Base-by-base conservation (phyloP, 1,140 invertebrate genomes). In the Eueides isabella region DNA sequence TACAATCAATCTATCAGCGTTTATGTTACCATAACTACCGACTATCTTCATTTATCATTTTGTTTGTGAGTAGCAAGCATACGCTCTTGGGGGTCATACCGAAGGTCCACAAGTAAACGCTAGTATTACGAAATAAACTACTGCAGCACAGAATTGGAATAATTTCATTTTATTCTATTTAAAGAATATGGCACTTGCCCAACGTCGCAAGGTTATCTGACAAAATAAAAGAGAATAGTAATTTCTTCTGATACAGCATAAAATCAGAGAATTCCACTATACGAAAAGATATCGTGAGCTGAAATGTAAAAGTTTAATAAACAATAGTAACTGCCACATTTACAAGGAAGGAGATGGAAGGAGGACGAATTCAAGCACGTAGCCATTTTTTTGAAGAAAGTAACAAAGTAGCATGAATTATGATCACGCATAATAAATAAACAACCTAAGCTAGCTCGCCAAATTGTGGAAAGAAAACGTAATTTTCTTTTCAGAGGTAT, bases 1-100 rank as follows among this genome's bases (percentile, higher is more conserved):
- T 86, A 91, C 86, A 90, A 92, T 91, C 90, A 91, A 92, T 91
- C 89, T 85, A 92, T 92, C 91, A 92, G 87, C 84, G 83, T 91
- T 87, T 85, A 89, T 89, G 85, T 89, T 89, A 88, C 80, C 83
- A 82, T 85, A 91, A 91, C 89, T 91, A 91, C 87, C 86, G 88
- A 87, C 85, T 85, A 87, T 88, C 81, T 87, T 86, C 88, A 92
- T 92, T 92, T 91, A 92, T 92, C 91, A 92, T 92, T 90, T 87
- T 86, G 81, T 90, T 90, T 89, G 83, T 92, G 85, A 82, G 87
- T 88, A 88, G 87, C 86, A 72, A 79, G 63, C 84, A 67, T 48
- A 76, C 83, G 82, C 85, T 85, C 85, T 87, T 89, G 82, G 85
- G 88, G 90, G 89, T 85, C 86, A 88, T 71, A 71, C 33, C 62